Evolutionary conservation across 64 coral and sea anemone species (phyloP).

Genomic region (Stylophora pistillata): DNA sequence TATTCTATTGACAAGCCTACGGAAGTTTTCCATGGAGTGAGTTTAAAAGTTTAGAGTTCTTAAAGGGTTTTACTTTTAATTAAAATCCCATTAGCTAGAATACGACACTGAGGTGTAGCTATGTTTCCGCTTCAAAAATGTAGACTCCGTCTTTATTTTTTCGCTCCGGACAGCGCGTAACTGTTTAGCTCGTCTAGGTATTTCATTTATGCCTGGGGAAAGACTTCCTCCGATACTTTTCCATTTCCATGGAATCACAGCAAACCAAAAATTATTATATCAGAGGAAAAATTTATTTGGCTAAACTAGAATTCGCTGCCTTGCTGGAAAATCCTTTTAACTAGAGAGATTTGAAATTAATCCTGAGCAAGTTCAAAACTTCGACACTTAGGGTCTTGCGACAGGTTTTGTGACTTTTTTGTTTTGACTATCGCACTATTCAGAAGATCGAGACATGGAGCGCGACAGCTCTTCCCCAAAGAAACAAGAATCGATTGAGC

Average conservation of each 20-base stretch:
- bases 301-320: not conserved
- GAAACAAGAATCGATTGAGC: constrained; percentile 41
- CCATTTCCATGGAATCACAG: constrained; percentile 4
- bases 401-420: constrained; percentile 14
- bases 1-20: constrained; percentile 19
- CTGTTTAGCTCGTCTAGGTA: not conserved
- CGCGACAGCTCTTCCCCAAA: constrained; percentile 78
- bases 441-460: constrained; percentile 67
- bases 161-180: not conserved
- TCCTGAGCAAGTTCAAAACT: not conserved
- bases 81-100: constrained; percentile 81
- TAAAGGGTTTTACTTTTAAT: constrained; percentile 86
- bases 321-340: not conserved
- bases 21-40: constrained; percentile 39
- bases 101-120: constrained; percentile 61
- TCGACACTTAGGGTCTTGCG: not conserved
- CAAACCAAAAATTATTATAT: not conserved
- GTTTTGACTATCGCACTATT: constrained; percentile 51
- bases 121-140: constrained; percentile 59
- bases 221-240: not conserved
- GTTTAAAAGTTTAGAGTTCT: constrained; percentile 61
- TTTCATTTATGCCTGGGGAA: not conserved
- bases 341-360: not conserved
- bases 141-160: constrained; percentile 59
- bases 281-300: not conserved